Conservation (phyloP, 1,140 invertebrate species). For the Tetraneura akinire region DNA sequence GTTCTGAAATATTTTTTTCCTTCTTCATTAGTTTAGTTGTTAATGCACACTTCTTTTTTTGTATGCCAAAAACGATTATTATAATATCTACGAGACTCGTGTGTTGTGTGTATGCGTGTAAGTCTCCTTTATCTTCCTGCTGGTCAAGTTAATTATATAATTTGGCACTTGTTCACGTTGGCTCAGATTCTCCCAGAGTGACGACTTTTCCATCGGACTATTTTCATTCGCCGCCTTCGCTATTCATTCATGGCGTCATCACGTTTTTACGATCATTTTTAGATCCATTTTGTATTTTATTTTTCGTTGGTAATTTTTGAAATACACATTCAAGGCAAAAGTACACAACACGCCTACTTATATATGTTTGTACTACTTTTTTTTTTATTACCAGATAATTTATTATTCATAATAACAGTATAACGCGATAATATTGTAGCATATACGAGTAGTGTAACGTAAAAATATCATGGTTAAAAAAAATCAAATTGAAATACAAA, state of each 20-base stretch:
- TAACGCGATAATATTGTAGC: neutral
- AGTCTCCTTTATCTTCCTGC: neutral
- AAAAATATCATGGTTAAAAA: too few relatives aligned
- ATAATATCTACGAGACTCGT: neutral
- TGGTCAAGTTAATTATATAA: conserved; percentile 44
- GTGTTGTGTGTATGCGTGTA: neutral
- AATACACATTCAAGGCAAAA: conserved; percentile 9
- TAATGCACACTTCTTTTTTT: conserved; percentile 8
- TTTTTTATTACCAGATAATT: neutral
- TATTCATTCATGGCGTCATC: conserved; percentile 44
- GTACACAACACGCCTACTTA: neutral
- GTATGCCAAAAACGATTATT: conserved; percentile 25
- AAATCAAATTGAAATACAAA: too few relatives aligned
- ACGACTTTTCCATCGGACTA: conserved; percentile 33
- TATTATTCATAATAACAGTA: neutral
- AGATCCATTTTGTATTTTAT: neutral
- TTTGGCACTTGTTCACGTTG: conserved; percentile 40
- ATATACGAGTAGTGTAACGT: neutral
- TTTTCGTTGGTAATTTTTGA: neutral
- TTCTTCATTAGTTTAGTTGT: neutral
- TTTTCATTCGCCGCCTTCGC: conserved; percentile 26
- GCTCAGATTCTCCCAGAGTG: conserved; percentile 33
- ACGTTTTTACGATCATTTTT: conserved; percentile 4
- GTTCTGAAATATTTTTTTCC: neutral
- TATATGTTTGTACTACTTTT: neutral